Base-by-base conservation (phyloP, 2,888 invertebrate genomes). In the Lasius fuliginosus region DNA sequence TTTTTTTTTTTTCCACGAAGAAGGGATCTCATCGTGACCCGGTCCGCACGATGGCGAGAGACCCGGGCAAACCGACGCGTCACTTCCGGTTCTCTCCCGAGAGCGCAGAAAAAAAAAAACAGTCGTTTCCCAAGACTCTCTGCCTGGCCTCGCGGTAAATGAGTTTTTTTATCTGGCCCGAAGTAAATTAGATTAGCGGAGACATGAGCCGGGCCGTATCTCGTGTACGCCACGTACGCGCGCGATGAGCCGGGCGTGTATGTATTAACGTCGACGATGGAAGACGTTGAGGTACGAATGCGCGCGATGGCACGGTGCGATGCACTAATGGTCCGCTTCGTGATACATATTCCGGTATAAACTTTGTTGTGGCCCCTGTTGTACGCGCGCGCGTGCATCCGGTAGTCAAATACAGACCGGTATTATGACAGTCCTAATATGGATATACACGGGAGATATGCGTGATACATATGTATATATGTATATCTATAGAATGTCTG, bases 101-200 rank as follows among this genome's bases (percentile, higher is more conserved):
- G 83, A 84, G 58, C 62, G 58, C 62, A 56, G 77, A 77, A 74
- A 77, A 69, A 68, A 68, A 68, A 69, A 46, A 46, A 53, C 15
- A 53, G 30, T 67, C 79, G 83, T 88, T 88, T 86, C 86, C 88
- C 82, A 87, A 86, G 83, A 74, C 65, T 40, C 30, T 30, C 74
- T 77, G 86, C 23, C 71, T 60, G 71, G 46, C 69, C 89, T 91
- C 91, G 89, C 90, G 90, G 92, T 92, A 90, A 92, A 92, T 91
- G 92, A 92, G 91, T 89, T 90, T 92, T 92, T 91, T 91, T 92
- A 92, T 92, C 92, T 91, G 86, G 69, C 86, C 88, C 87, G 89
- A 87, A 91, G 91, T 92, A 92, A 92, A 92, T 92, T 92, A 92
- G 92, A 92, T 92, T 91, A 92, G 90, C 89, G 85, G 88, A 91